Evolutionary conservation across 2,797 vertebrate species (phyloP).

Genomic region (Uromys caudimaculatus): DNA sequence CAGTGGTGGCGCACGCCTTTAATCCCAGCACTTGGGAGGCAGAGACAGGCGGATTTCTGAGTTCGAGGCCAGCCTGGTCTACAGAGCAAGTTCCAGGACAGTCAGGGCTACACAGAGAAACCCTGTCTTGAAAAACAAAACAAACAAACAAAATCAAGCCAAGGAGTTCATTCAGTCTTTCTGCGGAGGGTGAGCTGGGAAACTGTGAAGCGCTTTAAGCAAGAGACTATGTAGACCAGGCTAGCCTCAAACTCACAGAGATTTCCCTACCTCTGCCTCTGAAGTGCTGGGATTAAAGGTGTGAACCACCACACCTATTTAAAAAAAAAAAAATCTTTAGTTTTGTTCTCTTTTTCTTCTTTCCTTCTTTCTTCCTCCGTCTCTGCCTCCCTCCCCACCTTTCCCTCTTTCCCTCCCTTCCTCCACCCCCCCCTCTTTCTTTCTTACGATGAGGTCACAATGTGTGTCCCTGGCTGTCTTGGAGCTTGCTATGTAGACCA

Average conservation of each 20-base stretch:
- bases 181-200: neutral
- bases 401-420: no score
- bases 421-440: no score
- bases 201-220: neutral
- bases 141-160: neutral
- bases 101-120: no score
- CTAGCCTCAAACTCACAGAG: neutral
- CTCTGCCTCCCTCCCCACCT: no score
- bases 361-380: no score
- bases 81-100: no score
- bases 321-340: neutral
- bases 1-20: no score
- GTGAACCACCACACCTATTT: neutral
- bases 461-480: neutral
- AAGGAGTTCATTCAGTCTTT: neutral
- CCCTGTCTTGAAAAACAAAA: no score
- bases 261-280: neutral
- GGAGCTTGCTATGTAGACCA: neutral
- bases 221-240: neutral
- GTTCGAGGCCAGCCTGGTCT: no score
- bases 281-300: neutral
- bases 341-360: neutral
- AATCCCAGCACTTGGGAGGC: no score
- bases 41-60: no score
- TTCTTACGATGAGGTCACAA: neutral